Evolutionary conservation across 2,888 invertebrate genomes (phyloP).

Genomic region (Mimachlamys varia): DNA sequence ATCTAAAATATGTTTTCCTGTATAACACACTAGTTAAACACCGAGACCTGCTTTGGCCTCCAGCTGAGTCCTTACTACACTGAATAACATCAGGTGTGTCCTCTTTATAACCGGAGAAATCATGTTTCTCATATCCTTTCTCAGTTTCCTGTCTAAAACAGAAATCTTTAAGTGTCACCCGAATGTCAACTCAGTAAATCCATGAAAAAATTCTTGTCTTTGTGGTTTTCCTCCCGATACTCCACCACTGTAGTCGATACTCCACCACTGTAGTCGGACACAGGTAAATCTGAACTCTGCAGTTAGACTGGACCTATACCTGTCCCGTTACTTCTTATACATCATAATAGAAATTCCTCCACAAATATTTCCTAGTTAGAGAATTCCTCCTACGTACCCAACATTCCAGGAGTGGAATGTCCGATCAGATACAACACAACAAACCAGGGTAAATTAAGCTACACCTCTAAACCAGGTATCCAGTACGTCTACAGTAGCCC

Average conservation of each 20-base stretch:
- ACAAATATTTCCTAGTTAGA: background rate
- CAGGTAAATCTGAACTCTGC: background rate
- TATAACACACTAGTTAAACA: background rate
- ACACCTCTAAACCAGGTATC: no score
- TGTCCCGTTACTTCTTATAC: background rate
- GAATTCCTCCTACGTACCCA: conserved; percentile 32
- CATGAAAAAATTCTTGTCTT: background rate
- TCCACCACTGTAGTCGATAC: background rate
- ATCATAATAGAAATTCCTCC: background rate
- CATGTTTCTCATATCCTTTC: no score
- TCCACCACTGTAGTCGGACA: background rate
- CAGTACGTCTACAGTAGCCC: background rate
- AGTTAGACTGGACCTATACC: conserved; percentile 9
- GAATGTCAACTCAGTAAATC: background rate
- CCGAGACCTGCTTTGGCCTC: background rate
- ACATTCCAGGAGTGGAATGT: background rate
- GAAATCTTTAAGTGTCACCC: background rate
- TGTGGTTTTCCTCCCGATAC: background rate
- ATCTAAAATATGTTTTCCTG: background rate
- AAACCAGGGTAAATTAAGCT: background rate
- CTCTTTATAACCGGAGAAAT: background rate
- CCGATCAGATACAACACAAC: background rate
- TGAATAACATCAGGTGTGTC: background rate
- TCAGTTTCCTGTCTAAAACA: background rate
- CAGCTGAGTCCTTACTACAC: background rate